Evolutionary conservation across 2,888 invertebrate species (phyloP), one percentile per base, ranked within the genome.

Genomic region (Lutraria lutraria): DNA sequence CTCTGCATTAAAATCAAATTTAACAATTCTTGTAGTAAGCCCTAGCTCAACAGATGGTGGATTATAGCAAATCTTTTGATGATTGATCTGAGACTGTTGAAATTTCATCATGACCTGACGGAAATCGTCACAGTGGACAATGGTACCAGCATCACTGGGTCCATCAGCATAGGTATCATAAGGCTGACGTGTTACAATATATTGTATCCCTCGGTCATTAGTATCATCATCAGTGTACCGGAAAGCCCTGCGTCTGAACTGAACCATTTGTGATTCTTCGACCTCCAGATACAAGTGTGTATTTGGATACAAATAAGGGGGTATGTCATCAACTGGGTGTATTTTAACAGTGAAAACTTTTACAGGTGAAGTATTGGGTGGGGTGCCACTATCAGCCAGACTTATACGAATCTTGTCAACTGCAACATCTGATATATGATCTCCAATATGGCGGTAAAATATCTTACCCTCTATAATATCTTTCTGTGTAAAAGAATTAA

Each of bases 21-120:
- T 95, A 54, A 96, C 94, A 34, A 96, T 93, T 81, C 96, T 93
- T n/a, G 95, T 95, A 0, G 95, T 93, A 60, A 96, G 92, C 0
- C 96, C 96, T 10, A 96, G 93, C 87, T 96, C 96, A 53, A 93
- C 92, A 25, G 90, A 91, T 8, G 96, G 96, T 0, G 96, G 96
- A 54, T 94, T 91, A 89, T 96, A 97, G 88, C 96, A 96, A 21
- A 96, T 94, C 92, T 96, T 96, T 79, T 95, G 95, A 88, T 96
- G 96, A 90, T 96, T 96, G n/a, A 97, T 93, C 92, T 96, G 95
- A 15, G 96, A 94, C 89, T 97, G 97, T 0, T 95, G 95, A 88
- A 96, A 96, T 53, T 91, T 93, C 16, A 86, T 88, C 21, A 96
- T 91, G 84, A 91, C 91, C 19, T 83, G 83, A n/a, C 93, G 91